These are phyloP conservation scores for Strix aluco DNA, from an alignment of 2,113 vertebrate genomes.

Conservation along the genomic window DNA sequence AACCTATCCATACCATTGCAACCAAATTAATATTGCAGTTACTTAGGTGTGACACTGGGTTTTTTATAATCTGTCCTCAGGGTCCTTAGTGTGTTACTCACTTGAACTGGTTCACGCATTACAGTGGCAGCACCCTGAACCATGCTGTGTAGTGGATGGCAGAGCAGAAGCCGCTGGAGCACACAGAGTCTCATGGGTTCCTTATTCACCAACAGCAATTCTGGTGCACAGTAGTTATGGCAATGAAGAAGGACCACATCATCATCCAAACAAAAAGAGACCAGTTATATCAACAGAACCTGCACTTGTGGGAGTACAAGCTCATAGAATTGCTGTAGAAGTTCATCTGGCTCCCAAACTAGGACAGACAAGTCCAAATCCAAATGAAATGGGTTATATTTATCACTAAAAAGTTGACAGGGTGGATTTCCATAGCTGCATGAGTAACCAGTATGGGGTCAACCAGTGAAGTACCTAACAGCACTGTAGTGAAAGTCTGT, in stretches of 20 bases:
- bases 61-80: background rate
- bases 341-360: background rate
- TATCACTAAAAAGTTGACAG: background rate
- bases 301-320: background rate
- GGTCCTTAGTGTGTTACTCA: background rate
- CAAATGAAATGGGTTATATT: background rate
- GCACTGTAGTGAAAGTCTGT: background rate
- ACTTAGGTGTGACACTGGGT: background rate
- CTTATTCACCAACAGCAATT: background rate
- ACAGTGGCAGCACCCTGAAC: background rate
- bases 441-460: background rate
- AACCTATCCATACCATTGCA: background rate
- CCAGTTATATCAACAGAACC: background rate
- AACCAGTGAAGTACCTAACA: background rate
- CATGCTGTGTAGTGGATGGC: fast-evolving
- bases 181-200: background rate
- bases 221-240: background rate
- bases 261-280: background rate
- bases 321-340: background rate
- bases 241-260: background rate
- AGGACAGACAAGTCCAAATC: background rate
- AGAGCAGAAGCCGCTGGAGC: background rate
- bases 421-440: background rate
- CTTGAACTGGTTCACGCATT: fast-evolving
- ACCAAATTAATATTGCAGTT: background rate